phyloP scores from a whole-genome alignment of 2,797 vertebrate genomes.

The Danio jaintianensis region DNA sequence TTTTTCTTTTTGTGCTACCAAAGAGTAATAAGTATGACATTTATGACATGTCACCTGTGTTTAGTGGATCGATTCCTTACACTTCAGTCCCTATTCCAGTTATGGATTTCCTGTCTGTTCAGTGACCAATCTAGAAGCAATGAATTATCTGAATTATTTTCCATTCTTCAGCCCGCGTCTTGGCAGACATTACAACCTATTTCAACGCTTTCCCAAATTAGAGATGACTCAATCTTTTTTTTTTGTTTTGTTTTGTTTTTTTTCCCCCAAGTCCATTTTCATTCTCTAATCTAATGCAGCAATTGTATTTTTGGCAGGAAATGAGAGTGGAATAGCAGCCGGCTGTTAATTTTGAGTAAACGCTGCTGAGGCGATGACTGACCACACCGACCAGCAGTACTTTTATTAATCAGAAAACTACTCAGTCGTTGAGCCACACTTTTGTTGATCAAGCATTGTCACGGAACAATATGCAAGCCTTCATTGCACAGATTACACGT shows the following conservation, averaged over 20 bases:
- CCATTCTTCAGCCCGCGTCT: constrained; percentile 43
- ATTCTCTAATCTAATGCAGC: constrained; percentile 51
- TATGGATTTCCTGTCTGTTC: constrained; percentile 77
- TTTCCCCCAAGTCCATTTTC: constrained; percentile 52
- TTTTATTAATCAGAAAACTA: constrained; percentile 58
- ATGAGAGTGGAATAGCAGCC: constrained; percentile 41
- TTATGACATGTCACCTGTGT: constrained; percentile 65
- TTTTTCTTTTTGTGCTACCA: constrained; percentile 68
- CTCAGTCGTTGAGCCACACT: constrained; percentile 41
- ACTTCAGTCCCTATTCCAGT: constrained; percentile 62
- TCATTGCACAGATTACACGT: constrained; percentile 34
- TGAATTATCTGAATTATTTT: constrained; percentile 53
- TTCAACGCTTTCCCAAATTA: constrained; percentile 63
- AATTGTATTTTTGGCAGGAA: constrained; percentile 51
- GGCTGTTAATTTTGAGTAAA: constrained; percentile 31
- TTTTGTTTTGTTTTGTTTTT: not conserved
- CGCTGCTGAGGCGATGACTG: constrained; percentile 21
- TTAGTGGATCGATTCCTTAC: constrained; percentile 70
- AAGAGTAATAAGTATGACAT: constrained; percentile 75
- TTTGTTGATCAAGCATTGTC: constrained; percentile 52
- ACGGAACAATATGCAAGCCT: not conserved
- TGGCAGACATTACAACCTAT: constrained; percentile 48
- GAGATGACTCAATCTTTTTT: constrained; percentile 55
- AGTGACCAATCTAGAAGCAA: constrained; percentile 66
- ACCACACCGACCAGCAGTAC: constrained; percentile 32